Evolutionary conservation across 1,140 invertebrate species (phyloP).

Genomic region (Augochlora pura): DNA sequence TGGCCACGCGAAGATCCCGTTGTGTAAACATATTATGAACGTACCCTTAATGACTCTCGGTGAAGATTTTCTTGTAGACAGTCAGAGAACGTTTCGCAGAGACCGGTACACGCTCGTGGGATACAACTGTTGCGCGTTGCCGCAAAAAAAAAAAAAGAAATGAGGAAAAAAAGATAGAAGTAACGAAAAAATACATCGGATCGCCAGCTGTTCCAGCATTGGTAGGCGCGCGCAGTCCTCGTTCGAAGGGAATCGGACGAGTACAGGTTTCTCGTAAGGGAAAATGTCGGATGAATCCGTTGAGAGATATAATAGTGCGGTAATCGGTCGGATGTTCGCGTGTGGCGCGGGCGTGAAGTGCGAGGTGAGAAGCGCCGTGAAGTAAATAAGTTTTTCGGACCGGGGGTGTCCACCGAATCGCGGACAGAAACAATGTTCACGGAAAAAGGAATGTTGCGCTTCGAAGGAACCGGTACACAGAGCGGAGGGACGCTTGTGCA

Average conservation of each 20-base stretch:
- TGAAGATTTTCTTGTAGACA: constrained; percentile 34
- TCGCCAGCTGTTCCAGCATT: too few relatives aligned
- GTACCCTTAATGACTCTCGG: constrained; percentile 73
- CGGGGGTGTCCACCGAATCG: neutral
- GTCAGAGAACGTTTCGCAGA: constrained; percentile 37
- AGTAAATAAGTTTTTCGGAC: too few relatives aligned
- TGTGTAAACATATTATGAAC: constrained; percentile 77
- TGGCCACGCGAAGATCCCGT: constrained; percentile 71
- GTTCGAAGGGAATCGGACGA: too few relatives aligned
- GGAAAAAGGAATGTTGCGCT: neutral
- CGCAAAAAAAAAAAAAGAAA: too few relatives aligned
- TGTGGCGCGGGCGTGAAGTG: too few relatives aligned
- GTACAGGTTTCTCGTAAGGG: too few relatives aligned
- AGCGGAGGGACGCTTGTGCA: constrained; percentile 53
- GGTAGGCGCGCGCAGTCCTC: too few relatives aligned
- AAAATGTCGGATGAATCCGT: too few relatives aligned
- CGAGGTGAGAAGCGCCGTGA: too few relatives aligned
- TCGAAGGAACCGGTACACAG: neutral
- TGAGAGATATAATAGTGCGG: too few relatives aligned
- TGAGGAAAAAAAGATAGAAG: neutral
- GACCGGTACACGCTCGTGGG: neutral
- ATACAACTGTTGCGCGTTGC: neutral
- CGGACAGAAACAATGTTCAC: neutral
- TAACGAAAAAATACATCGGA: neutral
- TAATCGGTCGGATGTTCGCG: too few relatives aligned